These are phyloP conservation scores for Calephelis perditalis DNA, from an alignment of 2,888 invertebrate species.

Conservation along the genomic window DNA sequence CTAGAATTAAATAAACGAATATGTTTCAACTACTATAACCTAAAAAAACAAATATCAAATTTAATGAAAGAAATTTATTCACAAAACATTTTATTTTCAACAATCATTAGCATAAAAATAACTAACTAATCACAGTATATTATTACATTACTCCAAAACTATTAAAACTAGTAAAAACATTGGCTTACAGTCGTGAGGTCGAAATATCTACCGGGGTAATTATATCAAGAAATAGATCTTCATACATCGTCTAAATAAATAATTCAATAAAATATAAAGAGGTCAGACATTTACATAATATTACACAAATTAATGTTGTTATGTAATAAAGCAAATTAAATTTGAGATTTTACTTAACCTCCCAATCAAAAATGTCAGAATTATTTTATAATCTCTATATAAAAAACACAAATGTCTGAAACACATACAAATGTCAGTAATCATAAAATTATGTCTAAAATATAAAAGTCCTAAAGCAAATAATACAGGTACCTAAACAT, in stretches of 20 bases:
- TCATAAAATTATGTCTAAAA: slow-evolving; percentile 31
- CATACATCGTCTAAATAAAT: slow-evolving; percentile 4
- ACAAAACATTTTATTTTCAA: slow-evolving; percentile 58
- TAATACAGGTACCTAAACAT: slow-evolving; percentile 30
- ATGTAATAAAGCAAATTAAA: not conserved
- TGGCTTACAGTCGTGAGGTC: slow-evolving; percentile 12
- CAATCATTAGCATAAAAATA: slow-evolving; percentile 47
- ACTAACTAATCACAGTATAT: slow-evolving; percentile 52
- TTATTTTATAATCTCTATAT: not conserved
- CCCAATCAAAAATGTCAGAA: not conserved
- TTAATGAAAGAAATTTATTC: slow-evolving; percentile 22
- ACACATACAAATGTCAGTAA: slow-evolving; percentile 6
- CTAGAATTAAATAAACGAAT: too few relatives aligned
- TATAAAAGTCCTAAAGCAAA: slow-evolving; percentile 28
- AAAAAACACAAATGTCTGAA: slow-evolving; percentile 9
- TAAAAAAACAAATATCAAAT: not conserved
- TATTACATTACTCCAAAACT: slow-evolving; percentile 48
- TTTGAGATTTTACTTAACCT: slow-evolving; percentile 1
- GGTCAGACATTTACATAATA: slow-evolving; percentile 11
- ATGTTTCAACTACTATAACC: too few relatives aligned
- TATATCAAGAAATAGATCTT: not conserved
- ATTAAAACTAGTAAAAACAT: slow-evolving; percentile 15
- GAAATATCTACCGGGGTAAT: not conserved
- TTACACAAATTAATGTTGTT: slow-evolving; percentile 1
- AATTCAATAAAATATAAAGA: not conserved